A percentile compares a stretch with the other conserved stretches of the same genome.
Evolutionary conservation across 2,888 invertebrate species (phyloP).

Genomic region (Eustalomyia histrio): DNA sequence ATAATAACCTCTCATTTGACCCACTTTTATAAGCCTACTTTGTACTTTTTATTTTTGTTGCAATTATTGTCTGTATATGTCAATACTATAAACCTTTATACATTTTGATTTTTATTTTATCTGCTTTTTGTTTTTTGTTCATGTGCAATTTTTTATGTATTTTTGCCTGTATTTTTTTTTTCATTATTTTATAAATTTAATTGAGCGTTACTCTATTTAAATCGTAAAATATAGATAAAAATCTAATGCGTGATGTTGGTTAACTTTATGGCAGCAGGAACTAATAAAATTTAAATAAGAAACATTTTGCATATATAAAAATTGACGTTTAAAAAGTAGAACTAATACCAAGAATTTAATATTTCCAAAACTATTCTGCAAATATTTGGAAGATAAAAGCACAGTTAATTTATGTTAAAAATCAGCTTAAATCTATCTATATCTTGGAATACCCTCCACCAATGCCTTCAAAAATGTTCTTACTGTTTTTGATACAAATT

Average conservation of each 20-base stretch:
- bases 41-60: constrained; percentile 1
- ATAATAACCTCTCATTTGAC: constrained; percentile 53
- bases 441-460: no score
- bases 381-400: no score
- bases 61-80: neutral
- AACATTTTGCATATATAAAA: no score
- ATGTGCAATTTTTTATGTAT: neutral
- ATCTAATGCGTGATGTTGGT: neutral
- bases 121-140: neutral
- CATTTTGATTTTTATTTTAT: neutral
- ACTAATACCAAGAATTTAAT: no score
- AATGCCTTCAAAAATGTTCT: no score
- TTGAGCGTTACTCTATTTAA: neutral
- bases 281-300: no score
- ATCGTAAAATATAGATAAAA: neutral
- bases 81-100: neutral
- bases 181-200: neutral
- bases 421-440: no score
- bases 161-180: neutral
- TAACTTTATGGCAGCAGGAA: no score
- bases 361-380: no score
- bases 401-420: no score
- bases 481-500: no score
- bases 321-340: no score
- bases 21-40: constrained; percentile 37